Base-by-base conservation (phyloP, 2,888 invertebrate species). In the Periphyllus acericola region DNA sequence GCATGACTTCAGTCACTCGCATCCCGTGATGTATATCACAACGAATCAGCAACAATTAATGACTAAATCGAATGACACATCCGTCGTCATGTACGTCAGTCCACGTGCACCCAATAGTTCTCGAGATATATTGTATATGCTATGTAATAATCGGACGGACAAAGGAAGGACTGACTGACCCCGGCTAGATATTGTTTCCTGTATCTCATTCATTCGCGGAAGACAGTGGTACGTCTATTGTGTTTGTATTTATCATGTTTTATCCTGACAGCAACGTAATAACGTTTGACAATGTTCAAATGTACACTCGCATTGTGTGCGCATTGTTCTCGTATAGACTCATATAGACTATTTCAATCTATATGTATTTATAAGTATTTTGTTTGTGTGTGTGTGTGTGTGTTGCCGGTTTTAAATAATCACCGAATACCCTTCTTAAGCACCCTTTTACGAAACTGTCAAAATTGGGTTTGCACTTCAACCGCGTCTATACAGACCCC, bases 371-470 rank as follows among this genome's bases (percentile, higher is more conserved):
- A 60, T 60, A 60, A 60, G 25, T 60, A 60, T 21, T 60, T 60
- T 68, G 29, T 68, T 4, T 71, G 32, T 71, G 71, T 71, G 19
- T 34, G 19, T 71, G 74, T 81, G 68, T 68, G 6, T 25, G 60
- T n/a, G 9, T 40, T 32, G 29, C 32, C 52, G 11, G 46, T 72
- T 83, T 72, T 71, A 72, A 72, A 83, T 72, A 34, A 71, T 71
- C 46, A n/a, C 72, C 72, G 68, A 25, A 46, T 68, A 66, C 66
- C 80, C 68, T 32, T 46, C 21, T 71, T 71, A 32, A 82, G 32
- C 81, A 46, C 46, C 46, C 72, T 72, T 72, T 72, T 32, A 72
- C 34, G 34, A 52, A 71, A 52, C 71, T 52, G 82, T 72, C 82
- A 72, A 52, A 83, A 83, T n/a, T 34, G 25, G 52, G 34, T 83